Conservation (phyloP, 2,113 vertebrate genomes). For the Marmota monax region DNA sequence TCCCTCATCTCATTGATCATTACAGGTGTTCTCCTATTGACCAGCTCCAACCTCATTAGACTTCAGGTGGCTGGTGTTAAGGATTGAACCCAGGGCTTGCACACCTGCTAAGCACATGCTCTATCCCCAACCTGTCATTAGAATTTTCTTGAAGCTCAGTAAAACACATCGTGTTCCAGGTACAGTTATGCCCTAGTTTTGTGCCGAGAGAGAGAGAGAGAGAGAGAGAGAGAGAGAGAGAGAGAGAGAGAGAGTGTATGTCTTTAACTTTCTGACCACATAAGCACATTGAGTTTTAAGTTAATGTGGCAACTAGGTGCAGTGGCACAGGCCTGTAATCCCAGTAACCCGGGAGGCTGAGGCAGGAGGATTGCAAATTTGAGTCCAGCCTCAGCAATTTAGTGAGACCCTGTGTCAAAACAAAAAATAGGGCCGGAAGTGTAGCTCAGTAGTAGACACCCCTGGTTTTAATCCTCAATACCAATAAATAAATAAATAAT, state of each 20-base stretch:
- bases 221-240: too few relatives aligned
- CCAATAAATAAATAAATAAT: too few relatives aligned
- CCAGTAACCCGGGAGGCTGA: too few relatives aligned
- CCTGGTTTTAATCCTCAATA: too few relatives aligned
- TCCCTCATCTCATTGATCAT: neutral
- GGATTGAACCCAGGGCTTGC: neutral
- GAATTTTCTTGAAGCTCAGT: neutral
- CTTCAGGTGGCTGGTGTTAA: neutral
- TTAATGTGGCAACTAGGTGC: neutral
- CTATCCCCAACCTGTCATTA: neutral
- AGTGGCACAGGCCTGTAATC: too few relatives aligned
- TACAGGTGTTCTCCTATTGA: neutral
- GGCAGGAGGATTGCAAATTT: too few relatives aligned
- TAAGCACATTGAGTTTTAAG: neutral
- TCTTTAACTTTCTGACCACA: conserved; percentile 14
- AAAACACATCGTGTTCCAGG: neutral
- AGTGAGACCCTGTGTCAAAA: too few relatives aligned
- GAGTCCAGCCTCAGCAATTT: too few relatives aligned
- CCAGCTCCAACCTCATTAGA: neutral
- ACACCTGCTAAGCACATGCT: neutral
- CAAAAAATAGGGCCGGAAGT: too few relatives aligned
- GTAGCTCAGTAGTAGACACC: too few relatives aligned
- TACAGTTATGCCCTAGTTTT: neutral
- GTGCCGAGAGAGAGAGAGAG: neutral
- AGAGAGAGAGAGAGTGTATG: neutral